phyloP scores from a whole-genome alignment of 2,113 vertebrate species.

The Mobula hypostoma region DNA sequence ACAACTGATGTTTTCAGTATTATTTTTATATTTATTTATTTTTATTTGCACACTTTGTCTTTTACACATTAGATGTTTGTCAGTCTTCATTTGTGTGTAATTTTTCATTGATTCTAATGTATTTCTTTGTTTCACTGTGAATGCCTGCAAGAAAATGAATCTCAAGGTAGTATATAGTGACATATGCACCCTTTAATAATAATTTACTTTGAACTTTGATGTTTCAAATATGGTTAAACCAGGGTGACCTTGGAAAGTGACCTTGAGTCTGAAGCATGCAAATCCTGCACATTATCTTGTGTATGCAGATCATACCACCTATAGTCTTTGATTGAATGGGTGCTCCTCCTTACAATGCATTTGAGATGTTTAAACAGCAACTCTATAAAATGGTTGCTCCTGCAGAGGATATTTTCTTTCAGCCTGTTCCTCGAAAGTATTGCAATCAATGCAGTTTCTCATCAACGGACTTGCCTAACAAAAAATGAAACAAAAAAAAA shows the following conservation, averaged over 20 bases:
- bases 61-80: too few species aligned
- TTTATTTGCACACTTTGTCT: too few species aligned
- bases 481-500: background rate
- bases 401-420: background rate
- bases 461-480: background rate
- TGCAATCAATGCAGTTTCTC: background rate
- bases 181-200: too few species aligned
- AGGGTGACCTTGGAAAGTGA: background rate
- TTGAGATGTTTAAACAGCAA: background rate
- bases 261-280: background rate
- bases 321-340: background rate
- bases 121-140: too few species aligned
- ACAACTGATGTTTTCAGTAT: too few species aligned
- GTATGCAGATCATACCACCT: background rate
- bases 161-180: too few species aligned
- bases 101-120: too few species aligned
- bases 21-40: too few species aligned
- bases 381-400: background rate
- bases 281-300: background rate
- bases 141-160: too few species aligned
- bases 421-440: background rate
- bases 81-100: too few species aligned
- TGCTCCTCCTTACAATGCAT: background rate
- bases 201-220: too few species aligned
- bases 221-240: too few species aligned